Percentiles rank a stretch among this genome's conserved stretches.
These are phyloP conservation scores for Coleophora deauratella DNA, from an alignment of 2,888 invertebrate genomes.

Conservation along the genomic window DNA sequence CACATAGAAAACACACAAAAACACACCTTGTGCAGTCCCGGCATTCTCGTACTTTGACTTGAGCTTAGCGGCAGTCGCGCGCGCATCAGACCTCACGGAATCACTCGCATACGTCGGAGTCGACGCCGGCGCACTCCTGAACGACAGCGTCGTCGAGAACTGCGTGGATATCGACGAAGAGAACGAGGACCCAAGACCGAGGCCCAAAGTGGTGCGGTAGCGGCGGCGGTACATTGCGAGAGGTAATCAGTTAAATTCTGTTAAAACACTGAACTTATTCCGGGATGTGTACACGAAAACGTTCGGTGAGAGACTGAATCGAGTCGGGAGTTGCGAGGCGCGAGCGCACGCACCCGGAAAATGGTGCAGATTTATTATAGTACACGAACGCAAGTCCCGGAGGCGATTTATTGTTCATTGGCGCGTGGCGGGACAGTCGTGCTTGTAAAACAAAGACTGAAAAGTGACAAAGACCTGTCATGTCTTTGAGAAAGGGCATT, in stretches of 20 bases:
- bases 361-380: conserved; percentile 60
- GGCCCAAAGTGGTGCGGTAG: conserved; percentile 62
- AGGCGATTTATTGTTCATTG: no score
- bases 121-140: conserved; percentile 47
- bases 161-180: conserved; percentile 55
- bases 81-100: conserved; percentile 58
- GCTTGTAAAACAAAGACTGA: no score
- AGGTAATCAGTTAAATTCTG: no score
- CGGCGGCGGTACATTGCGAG: conserved; percentile 55
- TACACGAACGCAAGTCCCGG: conserved; percentile 21
- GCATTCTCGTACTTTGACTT: conserved; percentile 66
- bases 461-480: no score
- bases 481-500: no score
- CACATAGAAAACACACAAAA: conserved; percentile 16
- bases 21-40: conserved; percentile 67
- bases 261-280: conserved; percentile 11
- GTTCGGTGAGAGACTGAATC: conserved; percentile 11
- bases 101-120: conserved; percentile 29
- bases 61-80: conserved; percentile 64
- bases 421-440: background rate
- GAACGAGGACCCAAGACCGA: conserved; percentile 60
- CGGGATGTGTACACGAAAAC: conserved; percentile 5
- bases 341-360: conserved; percentile 58
- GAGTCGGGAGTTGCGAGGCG: conserved; percentile 16
- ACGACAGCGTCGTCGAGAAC: conserved; percentile 54